A percentile compares a stretch with the other conserved stretches of the same genome.
phyloP scores from a whole-genome alignment of 2,113 vertebrate genomes.

The Hydrolagus affinis region DNA sequence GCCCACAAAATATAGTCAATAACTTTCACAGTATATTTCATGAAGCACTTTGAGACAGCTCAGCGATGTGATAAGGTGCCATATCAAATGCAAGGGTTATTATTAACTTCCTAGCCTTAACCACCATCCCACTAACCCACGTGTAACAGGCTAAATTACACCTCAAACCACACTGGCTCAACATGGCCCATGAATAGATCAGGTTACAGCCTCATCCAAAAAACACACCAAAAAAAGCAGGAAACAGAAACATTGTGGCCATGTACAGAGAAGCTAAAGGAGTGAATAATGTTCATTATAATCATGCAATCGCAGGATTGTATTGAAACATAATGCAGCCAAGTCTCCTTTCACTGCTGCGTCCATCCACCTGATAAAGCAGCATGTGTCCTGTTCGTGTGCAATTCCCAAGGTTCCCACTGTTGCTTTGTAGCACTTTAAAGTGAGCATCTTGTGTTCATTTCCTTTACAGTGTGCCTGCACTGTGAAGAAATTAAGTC shows the following conservation, averaged over 20 bases:
- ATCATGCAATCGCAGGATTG: neutral
- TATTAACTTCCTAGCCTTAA: too few species aligned
- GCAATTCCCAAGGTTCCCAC: neutral
- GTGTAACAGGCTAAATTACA: too few species aligned
- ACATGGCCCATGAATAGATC: too few species aligned
- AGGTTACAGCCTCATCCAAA: too few species aligned
- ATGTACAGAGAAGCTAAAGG: neutral
- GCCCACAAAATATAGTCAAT: too few species aligned
- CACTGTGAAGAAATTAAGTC: neutral
- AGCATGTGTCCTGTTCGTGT: neutral
- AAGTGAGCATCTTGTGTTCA: neutral
- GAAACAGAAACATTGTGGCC: neutral
- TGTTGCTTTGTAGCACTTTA: neutral
- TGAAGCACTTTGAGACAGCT: too few species aligned
- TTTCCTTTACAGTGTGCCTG: neutral
- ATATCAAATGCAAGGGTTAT: too few species aligned
- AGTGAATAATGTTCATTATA: neutral
- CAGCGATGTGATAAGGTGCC: too few species aligned
- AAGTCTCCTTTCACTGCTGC: neutral
- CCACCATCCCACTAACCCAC: too few species aligned
- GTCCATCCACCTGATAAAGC: neutral
- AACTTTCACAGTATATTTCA: too few species aligned
- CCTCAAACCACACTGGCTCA: too few species aligned
- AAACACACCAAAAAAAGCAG: too few species aligned
- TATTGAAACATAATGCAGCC: neutral